These are phyloP conservation scores for Acrossocheilus wenchowensis DNA, from an alignment of 2,797 vertebrate genomes.

Conservation along the genomic window DNA sequence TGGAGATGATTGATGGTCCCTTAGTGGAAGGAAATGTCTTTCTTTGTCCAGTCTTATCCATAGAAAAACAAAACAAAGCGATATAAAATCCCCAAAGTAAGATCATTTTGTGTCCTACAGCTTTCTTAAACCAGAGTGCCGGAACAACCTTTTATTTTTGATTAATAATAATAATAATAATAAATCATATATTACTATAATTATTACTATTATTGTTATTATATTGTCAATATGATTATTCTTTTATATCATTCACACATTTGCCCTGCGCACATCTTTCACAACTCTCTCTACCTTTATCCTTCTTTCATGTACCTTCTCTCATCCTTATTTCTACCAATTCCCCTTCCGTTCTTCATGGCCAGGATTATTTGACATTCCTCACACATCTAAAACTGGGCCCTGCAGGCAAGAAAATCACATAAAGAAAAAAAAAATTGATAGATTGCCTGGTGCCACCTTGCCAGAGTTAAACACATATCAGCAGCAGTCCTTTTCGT, in stretches of 20 bases:
- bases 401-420: conserved; percentile 61
- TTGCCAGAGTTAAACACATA: conserved; percentile 69
- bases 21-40: conserved; percentile 56
- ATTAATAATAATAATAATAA: background rate
- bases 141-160: background rate
- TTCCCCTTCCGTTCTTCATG: conserved; percentile 35
- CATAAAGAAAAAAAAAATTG: conserved; percentile 40
- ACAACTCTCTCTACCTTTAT: conserved; percentile 16
- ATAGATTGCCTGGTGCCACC: conserved; percentile 64
- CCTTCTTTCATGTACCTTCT: conserved; percentile 10
- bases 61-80: conserved; percentile 63
- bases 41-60: conserved; percentile 66
- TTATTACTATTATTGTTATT: background rate
- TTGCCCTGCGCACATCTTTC: conserved; percentile 1
- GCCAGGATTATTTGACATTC: conserved; percentile 58
- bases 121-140: background rate
- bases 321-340: conserved; percentile 19
- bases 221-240: background rate
- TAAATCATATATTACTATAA: background rate
- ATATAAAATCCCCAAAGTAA: conserved; percentile 53
- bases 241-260: background rate
- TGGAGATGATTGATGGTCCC: conserved; percentile 61
- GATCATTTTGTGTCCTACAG: conserved; percentile 26
- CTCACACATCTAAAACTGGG: conserved; percentile 52
- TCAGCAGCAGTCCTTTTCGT: conserved; percentile 68